Percentiles rank a stretch among this genome's conserved stretches.
Conservation (phyloP, 1,140 invertebrate genomes). For the Drosophila sucinea region DNA sequence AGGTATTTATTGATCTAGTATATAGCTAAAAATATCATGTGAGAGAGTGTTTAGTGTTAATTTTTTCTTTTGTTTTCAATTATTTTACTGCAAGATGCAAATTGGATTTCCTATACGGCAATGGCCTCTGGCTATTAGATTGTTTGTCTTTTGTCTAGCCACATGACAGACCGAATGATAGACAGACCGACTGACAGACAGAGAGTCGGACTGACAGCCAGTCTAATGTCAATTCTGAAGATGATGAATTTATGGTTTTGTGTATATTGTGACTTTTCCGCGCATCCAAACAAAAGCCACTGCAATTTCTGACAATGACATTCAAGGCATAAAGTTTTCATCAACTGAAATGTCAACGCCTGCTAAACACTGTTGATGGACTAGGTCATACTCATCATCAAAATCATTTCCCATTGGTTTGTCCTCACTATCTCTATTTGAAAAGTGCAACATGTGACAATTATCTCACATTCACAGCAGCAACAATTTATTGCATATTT, state of each 20-base stretch:
- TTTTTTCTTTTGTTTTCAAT: not conserved
- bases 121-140: constrained; percentile 50
- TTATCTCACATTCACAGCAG: constrained; percentile 19
- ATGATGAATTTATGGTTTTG: constrained; percentile 8
- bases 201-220: not conserved
- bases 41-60: not conserved
- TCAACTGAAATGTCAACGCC: constrained; percentile 12
- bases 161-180: constrained; percentile 18
- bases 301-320: constrained; percentile 7
- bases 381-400: constrained; percentile 19
- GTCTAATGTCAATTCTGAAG: constrained; percentile 5
- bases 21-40: constrained; percentile 2
- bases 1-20: constrained; percentile 12
- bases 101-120: constrained; percentile 25
- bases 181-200: not conserved
- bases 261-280: constrained; percentile 1
- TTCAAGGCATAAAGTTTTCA: constrained; percentile 5
- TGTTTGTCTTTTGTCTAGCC: constrained; percentile 58
- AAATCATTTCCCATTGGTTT: constrained; percentile 21
- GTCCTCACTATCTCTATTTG: constrained; percentile 7
- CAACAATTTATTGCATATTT: constrained; percentile 35
- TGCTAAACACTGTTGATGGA: constrained; percentile 25
- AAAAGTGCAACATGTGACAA: constrained; percentile 46
- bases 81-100: constrained; percentile 8
- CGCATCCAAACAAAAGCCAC: constrained; percentile 8